A percentile compares a stretch with the other conserved stretches of the same genome.
Conservation (phyloP, 2,113 vertebrate genomes). For the Cephalopterus ornatus region DNA sequence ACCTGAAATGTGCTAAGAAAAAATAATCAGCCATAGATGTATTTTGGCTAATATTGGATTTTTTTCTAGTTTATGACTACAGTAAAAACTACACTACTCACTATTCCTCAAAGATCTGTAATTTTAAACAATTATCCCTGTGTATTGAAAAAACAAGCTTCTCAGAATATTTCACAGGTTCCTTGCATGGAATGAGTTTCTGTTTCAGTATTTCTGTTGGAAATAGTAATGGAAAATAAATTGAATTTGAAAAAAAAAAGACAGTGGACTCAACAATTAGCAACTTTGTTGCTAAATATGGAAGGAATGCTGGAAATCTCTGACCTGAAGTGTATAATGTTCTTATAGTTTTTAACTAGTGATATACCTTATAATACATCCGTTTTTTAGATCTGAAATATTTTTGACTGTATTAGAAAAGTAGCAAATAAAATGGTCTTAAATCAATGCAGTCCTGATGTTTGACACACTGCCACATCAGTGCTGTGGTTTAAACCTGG, state of each 20-base stretch:
- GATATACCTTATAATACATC: not conserved
- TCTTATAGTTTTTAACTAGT: not conserved
- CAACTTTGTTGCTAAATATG: not conserved
- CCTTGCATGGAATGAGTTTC: not conserved
- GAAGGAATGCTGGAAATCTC: not conserved
- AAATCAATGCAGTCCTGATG: not conserved
- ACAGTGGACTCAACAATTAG: not conserved
- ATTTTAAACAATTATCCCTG: not conserved
- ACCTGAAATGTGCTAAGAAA: not conserved
- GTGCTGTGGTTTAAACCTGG: not conserved
- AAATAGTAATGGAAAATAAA: not conserved
- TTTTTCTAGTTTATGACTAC: not conserved
- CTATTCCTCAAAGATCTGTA: not conserved
- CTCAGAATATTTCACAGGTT: not conserved
- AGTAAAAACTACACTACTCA: not conserved
- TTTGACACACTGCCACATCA: not conserved
- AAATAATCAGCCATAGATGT: not conserved
- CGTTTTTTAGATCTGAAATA: not conserved
- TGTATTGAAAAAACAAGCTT: not conserved
- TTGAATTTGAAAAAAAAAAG: not conserved
- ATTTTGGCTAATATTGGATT: not conserved
- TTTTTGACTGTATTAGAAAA: not conserved
- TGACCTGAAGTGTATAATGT: not conserved
- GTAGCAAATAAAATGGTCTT: not conserved
- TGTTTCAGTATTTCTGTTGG: not conserved